A percentile compares a stretch with the other conserved stretches of the same genome.
These are phyloP conservation scores for Frieseomelitta varia DNA, from an alignment of 1,140 invertebrate species.

Conservation along the genomic window DNA sequence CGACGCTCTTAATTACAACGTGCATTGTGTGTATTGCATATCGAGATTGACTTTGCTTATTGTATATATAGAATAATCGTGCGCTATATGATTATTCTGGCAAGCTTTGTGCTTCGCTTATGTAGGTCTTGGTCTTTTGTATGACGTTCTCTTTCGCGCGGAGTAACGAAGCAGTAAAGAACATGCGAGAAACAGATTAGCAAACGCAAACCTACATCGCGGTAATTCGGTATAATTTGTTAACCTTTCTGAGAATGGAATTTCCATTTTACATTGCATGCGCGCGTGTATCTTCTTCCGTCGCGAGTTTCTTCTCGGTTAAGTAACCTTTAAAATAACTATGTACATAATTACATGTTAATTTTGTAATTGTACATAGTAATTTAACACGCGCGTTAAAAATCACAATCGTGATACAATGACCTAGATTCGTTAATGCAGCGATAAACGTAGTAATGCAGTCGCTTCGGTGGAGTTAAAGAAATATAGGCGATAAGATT, in stretches of 20 bases:
- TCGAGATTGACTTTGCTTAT: slow-evolving; percentile 24
- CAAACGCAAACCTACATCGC: slow-evolving; percentile 22
- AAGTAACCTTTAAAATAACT: neutral
- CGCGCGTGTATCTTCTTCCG: neutral
- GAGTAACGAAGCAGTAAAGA: slow-evolving; percentile 10
- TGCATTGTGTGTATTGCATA: neutral
- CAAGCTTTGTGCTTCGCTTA: slow-evolving; percentile 26
- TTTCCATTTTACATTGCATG: slow-evolving; percentile 5
- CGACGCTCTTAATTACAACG: slow-evolving; percentile 12
- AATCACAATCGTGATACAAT: neutral
- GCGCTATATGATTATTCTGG: slow-evolving; percentile 18
- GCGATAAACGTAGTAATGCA: neutral
- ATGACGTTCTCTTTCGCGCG: slow-evolving; percentile 45
- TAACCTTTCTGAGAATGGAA: slow-evolving; percentile 9
- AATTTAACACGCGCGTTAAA: too few species aligned
- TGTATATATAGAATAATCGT: neutral
- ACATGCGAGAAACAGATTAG: slow-evolving; percentile 48
- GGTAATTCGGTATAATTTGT: slow-evolving; percentile 31
- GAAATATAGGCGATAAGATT: slow-evolving; percentile 11
- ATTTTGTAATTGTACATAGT: too few species aligned
- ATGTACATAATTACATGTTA: too few species aligned
- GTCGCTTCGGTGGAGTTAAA: neutral
- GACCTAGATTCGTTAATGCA: neutral
- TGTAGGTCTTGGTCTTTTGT: slow-evolving; percentile 50
- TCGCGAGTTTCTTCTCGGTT: neutral